Evolutionary conservation across 2,888 invertebrate species (phyloP), one percentile per base, ranked within the genome.

Genomic region (Caenorhabditis sp.): DNA sequence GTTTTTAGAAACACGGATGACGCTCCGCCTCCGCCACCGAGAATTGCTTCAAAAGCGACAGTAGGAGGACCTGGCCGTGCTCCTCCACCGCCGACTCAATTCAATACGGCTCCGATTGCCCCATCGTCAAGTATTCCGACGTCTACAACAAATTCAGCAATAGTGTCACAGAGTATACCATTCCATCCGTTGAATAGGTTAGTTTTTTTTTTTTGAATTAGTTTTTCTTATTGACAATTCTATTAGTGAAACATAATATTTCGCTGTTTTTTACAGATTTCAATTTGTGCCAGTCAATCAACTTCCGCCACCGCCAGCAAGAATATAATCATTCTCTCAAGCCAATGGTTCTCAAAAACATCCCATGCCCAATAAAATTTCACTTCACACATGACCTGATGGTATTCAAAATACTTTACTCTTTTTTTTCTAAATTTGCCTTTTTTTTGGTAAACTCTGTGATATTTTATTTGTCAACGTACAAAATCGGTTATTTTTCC

Each of bases 281-380:
- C 63, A 66, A n/a, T 82, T 82, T 25, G 54, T 75, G 21, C 71
- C 77, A 14, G 60, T 82, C 27, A 50, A 66, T 31, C 61, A 72
- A 49, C 69, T 82, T 23, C 82, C 82, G 10, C 80, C 77, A 25
- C 82, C 82, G 20, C 78, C 80, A 8, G 17, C 21, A 25, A 49
- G 43, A 43, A 43, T 43, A 10, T 43, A 43, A 43, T 43, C 17
- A 10, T 17, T 17, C 10, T 31, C 31, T 31, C 31, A 31, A 31
- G 10, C 10, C 10, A 7, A 31, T 31, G 31, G 31, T 31, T 31
- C 31, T 31, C 31, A 31, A 31, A 31, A 31, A 31, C 31, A 31
- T 31, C 31, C 31, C 31, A 31, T 31, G 31, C 31, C 31, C 31
- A 10, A 31, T 31, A 31, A 10, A 31, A 31, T 31, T 31, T 31